These are phyloP conservation scores for Botia kubotai DNA, from an alignment of 2,797 vertebrate genomes.

Conservation along the genomic window DNA sequence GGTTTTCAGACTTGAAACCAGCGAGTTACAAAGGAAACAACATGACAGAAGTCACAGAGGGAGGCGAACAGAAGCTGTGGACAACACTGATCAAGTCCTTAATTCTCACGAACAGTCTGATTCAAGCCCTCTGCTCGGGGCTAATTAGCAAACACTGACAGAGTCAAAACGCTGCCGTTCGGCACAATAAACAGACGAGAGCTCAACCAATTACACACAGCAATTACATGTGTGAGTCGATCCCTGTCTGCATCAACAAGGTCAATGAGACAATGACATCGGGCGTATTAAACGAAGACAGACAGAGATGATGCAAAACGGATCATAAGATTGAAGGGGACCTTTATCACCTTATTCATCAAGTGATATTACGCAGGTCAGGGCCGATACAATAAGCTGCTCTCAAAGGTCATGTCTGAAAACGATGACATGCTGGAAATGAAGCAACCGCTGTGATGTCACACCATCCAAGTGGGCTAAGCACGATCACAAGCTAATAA, in stretches of 20 bases:
- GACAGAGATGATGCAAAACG: constrained; percentile 28
- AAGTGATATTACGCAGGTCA: constrained; percentile 39
- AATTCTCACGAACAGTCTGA: constrained; percentile 64
- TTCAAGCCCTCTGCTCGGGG: constrained; percentile 53
- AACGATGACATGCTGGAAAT: constrained; percentile 28
- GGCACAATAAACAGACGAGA: constrained; percentile 52
- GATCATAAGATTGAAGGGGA: constrained; percentile 42
- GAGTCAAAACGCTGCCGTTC: constrained; percentile 48
- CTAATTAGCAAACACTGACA: constrained; percentile 58
- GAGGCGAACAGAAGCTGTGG: constrained; percentile 39
- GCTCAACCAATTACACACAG: constrained; percentile 56
- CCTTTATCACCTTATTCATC: constrained; percentile 40
- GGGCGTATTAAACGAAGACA: constrained; percentile 34
- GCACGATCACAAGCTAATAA: constrained; percentile 10
- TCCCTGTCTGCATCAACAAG: constrained; percentile 29
- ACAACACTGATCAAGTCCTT: constrained; percentile 58
- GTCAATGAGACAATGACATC: constrained; percentile 46
- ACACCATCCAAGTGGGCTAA: background rate
- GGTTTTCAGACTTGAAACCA: background rate
- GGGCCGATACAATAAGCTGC: constrained; percentile 13
- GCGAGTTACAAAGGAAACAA: constrained; percentile 5
- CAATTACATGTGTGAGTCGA: constrained; percentile 57
- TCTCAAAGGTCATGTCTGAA: constrained; percentile 25
- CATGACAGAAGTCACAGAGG: constrained; percentile 5
- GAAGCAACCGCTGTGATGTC: background rate